Evolutionary conservation across 2,797 vertebrate genomes (phyloP).

Genomic region (Austrolebias charrua): DNA sequence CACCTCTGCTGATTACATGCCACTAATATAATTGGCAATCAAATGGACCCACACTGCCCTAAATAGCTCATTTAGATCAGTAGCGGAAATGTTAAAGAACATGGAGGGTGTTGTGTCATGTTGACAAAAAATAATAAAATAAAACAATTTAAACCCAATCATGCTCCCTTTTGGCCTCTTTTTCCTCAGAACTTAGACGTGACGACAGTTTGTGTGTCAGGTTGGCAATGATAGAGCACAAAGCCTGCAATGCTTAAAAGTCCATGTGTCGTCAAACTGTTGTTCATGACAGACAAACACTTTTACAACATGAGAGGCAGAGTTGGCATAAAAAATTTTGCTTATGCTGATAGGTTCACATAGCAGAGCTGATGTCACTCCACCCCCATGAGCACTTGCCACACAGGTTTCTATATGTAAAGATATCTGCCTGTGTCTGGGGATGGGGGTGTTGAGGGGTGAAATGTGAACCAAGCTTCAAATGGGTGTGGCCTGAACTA

Average conservation of each 20-base stretch:
- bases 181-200: conserved; percentile 40
- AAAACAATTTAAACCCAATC: conserved; percentile 12
- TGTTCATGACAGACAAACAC: conserved; percentile 18
- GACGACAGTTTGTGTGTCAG: conserved; percentile 62
- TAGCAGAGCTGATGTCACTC: conserved; percentile 32
- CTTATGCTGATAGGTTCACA: conserved; percentile 42
- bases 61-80: too few relatives aligned
- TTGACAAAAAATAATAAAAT: not conserved
- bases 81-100: too few relatives aligned
- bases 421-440: conserved; percentile 6
- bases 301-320: conserved; percentile 12
- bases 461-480: conserved; percentile 62
- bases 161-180: conserved; percentile 9
- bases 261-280: conserved; percentile 18
- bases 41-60: too few relatives aligned
- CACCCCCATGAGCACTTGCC: conserved; percentile 12
- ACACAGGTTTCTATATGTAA: not conserved
- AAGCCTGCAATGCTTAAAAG: conserved; percentile 36
- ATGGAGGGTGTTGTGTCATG: too few relatives aligned
- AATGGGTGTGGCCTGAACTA: conserved; percentile 60
- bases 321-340: conserved; percentile 37
- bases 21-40: too few relatives aligned
- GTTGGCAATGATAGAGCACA: conserved; percentile 44
- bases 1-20: too few relatives aligned
- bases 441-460: conserved; percentile 10